These are phyloP conservation scores for Machimus atricapillus DNA, from an alignment of 2,888 invertebrate species.

Conservation along the genomic window DNA sequence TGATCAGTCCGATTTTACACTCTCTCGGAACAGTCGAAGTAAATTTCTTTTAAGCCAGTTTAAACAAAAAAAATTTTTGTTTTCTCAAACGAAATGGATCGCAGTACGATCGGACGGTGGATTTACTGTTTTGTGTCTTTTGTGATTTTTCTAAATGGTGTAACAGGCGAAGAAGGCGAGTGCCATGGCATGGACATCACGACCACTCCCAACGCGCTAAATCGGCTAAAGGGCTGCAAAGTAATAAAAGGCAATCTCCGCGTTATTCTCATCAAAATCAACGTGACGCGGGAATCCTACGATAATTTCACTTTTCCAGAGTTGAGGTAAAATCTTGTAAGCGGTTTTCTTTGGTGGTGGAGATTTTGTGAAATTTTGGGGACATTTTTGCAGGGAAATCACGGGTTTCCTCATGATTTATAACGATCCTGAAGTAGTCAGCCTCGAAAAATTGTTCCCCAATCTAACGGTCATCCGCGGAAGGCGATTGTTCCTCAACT, in stretches of 20 bases:
- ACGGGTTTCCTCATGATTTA: conserved; percentile 85
- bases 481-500: conserved; percentile 75
- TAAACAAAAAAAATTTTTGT: not conserved
- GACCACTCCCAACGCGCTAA: conserved; percentile 62
- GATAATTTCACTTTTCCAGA: conserved; percentile 71
- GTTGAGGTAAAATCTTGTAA: conserved; percentile 60
- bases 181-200: conserved; percentile 69
- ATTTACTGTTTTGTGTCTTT: not conserved
- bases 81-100: not conserved
- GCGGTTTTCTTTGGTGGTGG: conserved; percentile 62
- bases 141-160: not conserved
- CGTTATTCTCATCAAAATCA: conserved; percentile 71
- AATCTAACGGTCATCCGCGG: conserved; percentile 89
- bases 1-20: conserved; percentile 10
- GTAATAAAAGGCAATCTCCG: conserved; percentile 82
- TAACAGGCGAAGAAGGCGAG: not conserved
- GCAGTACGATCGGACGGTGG: not conserved
- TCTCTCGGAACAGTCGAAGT: not conserved
- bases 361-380: conserved; percentile 69
- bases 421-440: conserved; percentile 74
- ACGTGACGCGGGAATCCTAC: conserved; percentile 60
- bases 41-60: not conserved
- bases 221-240: conserved; percentile 69
- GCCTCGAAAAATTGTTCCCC: conserved; percentile 81
- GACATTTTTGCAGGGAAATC: conserved; percentile 69